Percentiles rank a stretch among this genome's conserved stretches.
Conservation (phyloP, 37 sponge, comb jelly and placozoan species). For the Sycon ciliatum region DNA sequence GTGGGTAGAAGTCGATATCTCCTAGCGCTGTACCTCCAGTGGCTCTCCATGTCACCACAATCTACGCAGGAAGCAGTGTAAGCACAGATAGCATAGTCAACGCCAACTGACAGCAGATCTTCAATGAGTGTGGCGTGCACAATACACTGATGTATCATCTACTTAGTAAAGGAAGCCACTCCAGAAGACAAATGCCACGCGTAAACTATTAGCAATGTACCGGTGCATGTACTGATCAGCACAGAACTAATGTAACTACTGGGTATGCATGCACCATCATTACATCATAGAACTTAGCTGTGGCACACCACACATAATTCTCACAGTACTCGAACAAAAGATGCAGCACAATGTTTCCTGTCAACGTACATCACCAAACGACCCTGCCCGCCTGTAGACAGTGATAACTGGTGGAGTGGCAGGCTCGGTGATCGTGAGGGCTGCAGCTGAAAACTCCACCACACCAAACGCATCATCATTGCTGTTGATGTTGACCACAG, state of each 20-base stretch:
- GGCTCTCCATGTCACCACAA: constrained; percentile 40
- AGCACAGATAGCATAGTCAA: no score
- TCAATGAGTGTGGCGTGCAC: no score
- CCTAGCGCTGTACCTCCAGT: constrained; percentile 27
- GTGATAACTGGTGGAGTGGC: constrained; percentile 28
- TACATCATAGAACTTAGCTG: no score
- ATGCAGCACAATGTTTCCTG: neutral
- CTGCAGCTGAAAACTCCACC: constrained; percentile 33
- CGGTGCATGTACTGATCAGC: no score
- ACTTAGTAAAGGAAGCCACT: neutral
- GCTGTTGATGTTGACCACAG: constrained; percentile 50
- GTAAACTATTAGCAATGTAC: no score
- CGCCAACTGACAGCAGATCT: no score
- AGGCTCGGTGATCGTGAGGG: constrained; percentile 45
- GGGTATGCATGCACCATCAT: no score
- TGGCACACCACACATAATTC: no score
- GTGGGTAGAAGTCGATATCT: constrained; percentile 42
- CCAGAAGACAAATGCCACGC: neutral
- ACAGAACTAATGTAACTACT: no score
- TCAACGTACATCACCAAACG: constrained; percentile 50
- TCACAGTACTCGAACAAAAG: no score
- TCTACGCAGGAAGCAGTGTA: constrained; percentile 12
- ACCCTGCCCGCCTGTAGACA: constrained; percentile 44
- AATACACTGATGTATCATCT: no score
- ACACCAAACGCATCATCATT: constrained; percentile 83